Evolutionary conservation across 2,113 vertebrate species (phyloP), one percentile per base, ranked within the genome.

Genomic region (Chaetura pelagica): DNA sequence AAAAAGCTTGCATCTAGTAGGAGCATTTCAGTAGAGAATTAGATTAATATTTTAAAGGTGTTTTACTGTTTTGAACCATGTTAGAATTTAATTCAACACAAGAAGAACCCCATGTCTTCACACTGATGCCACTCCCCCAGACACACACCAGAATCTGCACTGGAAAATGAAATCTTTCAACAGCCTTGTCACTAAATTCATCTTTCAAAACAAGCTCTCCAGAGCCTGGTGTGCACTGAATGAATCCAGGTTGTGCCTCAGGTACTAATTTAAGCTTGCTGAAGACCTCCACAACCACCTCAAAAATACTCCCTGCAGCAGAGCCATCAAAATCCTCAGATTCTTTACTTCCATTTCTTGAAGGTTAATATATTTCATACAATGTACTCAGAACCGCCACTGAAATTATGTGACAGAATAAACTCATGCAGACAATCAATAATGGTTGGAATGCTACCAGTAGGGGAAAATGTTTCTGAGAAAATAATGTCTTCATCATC

Each of bases 141-240:
- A 66, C 46, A 46, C 21, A 46, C 18, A 71, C 14, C 46, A 58
- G 73, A 71, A 74, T 27, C 48, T 72, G 10, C 4, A 7, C 15
- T 87, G 74, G 82, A 84, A 93, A 91, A 93, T 74, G 6, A 78
- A 42, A 87, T 75, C 27, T 71, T 90, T 64, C 64, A 87, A 55
- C 17, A 91, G 4, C 34, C 38, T 54, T 91, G 57, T 78, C 57
- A 55, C 35, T 54, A 89, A 82, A 93, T 91, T 71, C 9, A 27
- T 84, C 69, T 75, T 87, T 71, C 5, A 3, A 84, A 90, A 87
- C 59, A 89, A 84, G 32, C 5, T 87, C 69, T 95, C 64, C 52
- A 46, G 61, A 71, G 69, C 67, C 52, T 82, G 61, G 67, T 75
- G 74, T 75, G 17, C 48, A 51, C 48, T 84, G 74, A 91, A 93